Base-by-base conservation (phyloP, 2,113 vertebrate species). In the Notechis scutatus region DNA sequence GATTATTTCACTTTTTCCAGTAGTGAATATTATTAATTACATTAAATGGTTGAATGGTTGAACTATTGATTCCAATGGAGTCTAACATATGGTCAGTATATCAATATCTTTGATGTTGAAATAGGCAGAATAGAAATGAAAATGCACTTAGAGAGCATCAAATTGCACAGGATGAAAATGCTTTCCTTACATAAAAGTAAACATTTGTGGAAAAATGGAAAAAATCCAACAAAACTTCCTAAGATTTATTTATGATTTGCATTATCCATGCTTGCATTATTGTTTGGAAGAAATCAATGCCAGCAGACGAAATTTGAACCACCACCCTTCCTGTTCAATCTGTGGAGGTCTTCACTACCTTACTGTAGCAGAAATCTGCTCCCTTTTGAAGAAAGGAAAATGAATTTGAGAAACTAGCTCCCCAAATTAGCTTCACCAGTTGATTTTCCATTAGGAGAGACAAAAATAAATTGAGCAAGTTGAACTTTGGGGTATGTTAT, bases 191-290 rank as follows among this genome's bases (percentile, higher is more conserved):
- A 64, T 29, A 61, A 64, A 64, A 64, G 26, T 29, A 69, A 69
- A 69, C 29, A 29, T 69, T 69, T 69, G 26, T 69, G 61, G 29
- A 69, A 69, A 69, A n/a, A 69, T 69, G 11, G 3, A 23, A 3
- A 59, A 59, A 59, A 69, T 69, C 64, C 81, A 88, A 26, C 92
- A 91, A 94, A 94, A 90, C 74, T 89, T 94, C 42, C 92, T 92
- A 93, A 90, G 14, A 42, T 95, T 95, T 94, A 95, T 96, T 93
- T 94, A 93, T 94, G 95, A 92, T 95, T 91, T 94, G n/a, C 26
- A 94, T 97, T 96, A 95, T 87, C 52, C 93, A 93, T 89, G 89
- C 59, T 93, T 93, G 90, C 61, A 92, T 88, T 29, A 87, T 50
- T 11, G 21, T 23, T 59, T 59, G 23, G 23, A 59, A 59, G 57